phyloP scores from a whole-genome alignment of 2,888 invertebrate genomes.

The Drosophila histrio region DNA sequence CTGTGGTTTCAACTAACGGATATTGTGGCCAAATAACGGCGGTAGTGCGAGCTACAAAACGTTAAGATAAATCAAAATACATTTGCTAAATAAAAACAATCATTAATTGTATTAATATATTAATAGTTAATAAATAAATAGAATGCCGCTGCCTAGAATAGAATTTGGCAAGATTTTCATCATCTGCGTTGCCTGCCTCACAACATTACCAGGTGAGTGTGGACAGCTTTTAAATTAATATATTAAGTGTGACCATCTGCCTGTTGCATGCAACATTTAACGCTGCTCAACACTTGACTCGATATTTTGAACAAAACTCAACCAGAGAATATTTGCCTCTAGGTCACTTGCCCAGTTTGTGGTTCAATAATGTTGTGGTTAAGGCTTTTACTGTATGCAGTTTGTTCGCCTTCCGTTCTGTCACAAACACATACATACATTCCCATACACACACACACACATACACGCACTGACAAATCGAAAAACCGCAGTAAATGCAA shows the following conservation, averaged over 20 bases:
- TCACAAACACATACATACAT: neutral
- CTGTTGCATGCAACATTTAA: neutral
- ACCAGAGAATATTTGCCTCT: neutral
- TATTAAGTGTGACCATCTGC: constrained; percentile 1
- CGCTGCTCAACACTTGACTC: neutral
- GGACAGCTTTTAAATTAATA: neutral
- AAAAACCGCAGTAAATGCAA: constrained; percentile 33
- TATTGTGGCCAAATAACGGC: constrained; percentile 38
- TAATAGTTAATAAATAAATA: constrained; percentile 30
- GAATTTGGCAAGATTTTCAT: constrained; percentile 45
- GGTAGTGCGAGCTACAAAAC: constrained; percentile 5
- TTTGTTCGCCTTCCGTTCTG: neutral
- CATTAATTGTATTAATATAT: constrained; percentile 20
- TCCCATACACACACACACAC: neutral
- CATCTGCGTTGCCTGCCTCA: constrained; percentile 48
- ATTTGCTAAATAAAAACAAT: constrained; percentile 5
- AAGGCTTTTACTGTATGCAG: constrained; percentile 3
- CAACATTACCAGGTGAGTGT: constrained; percentile 66
- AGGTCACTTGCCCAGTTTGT: constrained; percentile 28
- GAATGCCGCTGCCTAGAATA: constrained; percentile 46
- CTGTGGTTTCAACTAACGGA: constrained; percentile 63
- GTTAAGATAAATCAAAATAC: neutral
- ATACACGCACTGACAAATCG: neutral
- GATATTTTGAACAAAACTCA: neutral
- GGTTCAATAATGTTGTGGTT: constrained; percentile 54